Evolutionary conservation across 92 coral and sea anemone species (phyloP).

Genomic region (Palythoa grandis): DNA sequence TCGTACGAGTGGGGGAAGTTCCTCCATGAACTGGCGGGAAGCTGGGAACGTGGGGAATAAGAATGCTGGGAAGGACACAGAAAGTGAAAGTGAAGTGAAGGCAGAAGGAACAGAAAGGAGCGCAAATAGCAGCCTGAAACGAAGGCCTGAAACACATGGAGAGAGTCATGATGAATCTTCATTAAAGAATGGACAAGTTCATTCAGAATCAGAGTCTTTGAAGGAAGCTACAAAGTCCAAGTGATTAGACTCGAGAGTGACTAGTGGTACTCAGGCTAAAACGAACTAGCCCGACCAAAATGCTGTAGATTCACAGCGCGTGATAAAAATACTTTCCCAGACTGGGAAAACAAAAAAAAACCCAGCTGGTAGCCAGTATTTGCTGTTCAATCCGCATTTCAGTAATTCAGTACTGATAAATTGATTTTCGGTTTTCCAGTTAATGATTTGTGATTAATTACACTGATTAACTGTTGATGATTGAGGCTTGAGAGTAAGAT

Average conservation of each 20-base stretch:
- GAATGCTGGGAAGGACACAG: constrained; percentile 36
- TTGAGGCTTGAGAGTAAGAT: background rate
- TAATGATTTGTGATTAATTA: background rate
- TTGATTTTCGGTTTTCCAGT: background rate
- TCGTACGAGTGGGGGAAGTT: constrained; percentile 77
- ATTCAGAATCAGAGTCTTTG: constrained; percentile 8
- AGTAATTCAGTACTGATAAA: background rate
- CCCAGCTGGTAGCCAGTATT: background rate
- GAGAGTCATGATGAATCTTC: constrained; percentile 1
- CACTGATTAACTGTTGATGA: constrained; percentile 2
- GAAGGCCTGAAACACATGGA: constrained; percentile 8
- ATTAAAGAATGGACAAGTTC: constrained; percentile 21
- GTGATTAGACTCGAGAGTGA: constrained; percentile 50
- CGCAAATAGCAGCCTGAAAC: constrained; percentile 34
- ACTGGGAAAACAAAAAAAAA: constrained; percentile 1
- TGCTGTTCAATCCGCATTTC: background rate
- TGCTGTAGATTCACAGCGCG: background rate
- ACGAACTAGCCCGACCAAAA: background rate
- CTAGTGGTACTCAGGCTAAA: constrained; percentile 54
- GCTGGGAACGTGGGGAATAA: constrained; percentile 33
- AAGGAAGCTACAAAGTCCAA: constrained; percentile 52
- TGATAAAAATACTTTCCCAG: constrained; percentile 6
- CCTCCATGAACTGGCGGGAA: constrained; percentile 84
- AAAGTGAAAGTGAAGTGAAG: constrained; percentile 37
- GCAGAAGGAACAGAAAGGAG: constrained; percentile 45